Evolutionary conservation across 2,113 vertebrate genomes (phyloP).

Genomic region (Bufo gargarizans): DNA sequence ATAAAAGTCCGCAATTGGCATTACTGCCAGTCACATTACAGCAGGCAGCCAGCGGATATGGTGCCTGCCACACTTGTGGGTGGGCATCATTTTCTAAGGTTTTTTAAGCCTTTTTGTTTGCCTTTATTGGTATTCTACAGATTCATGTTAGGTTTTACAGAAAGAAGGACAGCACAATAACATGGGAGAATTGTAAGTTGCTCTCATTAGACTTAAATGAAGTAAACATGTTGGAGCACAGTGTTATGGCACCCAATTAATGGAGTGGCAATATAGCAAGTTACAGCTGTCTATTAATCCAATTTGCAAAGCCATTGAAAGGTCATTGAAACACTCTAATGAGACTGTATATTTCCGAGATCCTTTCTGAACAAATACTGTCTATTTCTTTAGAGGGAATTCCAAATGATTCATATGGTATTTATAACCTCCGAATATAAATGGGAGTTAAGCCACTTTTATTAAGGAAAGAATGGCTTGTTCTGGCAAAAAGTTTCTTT

Average conservation of each 20-base stretch:
- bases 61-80: no score
- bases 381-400: slow-evolving; percentile 12
- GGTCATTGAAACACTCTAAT: slow-evolving; percentile 44
- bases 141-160: background rate
- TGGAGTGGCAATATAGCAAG: slow-evolving; percentile 22
- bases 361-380: slow-evolving; percentile 25
- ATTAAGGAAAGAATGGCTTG: slow-evolving; percentile 14
- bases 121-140: background rate
- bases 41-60: no score
- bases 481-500: slow-evolving; percentile 14
- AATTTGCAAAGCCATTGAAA: slow-evolving; percentile 26
- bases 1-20: no score
- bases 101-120: background rate
- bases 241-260: slow-evolving; percentile 14
- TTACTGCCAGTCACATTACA: no score
- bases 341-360: slow-evolving; percentile 10
- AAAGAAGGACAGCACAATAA: background rate
- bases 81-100: no score
- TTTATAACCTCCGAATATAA: slow-evolving; percentile 20
- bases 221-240: slow-evolving; percentile 38
- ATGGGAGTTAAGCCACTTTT: slow-evolving; percentile 25
- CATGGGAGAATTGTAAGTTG: background rate
- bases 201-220: slow-evolving; percentile 19
- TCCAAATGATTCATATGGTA: slow-evolving; percentile 13
- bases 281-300: slow-evolving; percentile 37